Base-by-base conservation (phyloP, 2,888 invertebrate species). In the Rhagonycha fulva region DNA sequence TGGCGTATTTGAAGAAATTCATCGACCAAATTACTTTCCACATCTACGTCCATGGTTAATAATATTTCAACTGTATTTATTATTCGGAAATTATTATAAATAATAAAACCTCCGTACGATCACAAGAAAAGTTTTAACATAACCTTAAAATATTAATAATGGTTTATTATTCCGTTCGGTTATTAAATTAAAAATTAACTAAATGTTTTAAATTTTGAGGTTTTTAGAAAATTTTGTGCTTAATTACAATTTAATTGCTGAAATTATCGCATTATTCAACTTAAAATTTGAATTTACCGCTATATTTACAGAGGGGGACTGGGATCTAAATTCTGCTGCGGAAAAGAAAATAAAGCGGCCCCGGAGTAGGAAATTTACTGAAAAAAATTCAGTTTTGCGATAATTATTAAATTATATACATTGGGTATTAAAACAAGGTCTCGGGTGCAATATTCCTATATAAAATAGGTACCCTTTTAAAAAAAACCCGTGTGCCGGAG, bases 1-100 rank as follows among this genome's bases (percentile, higher is more conserved):
- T 72, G 78, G 28, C 62, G 71, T 77, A 81, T 47, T 68, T 68
- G 70, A 28, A 71, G 28, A 66, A 81, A 76, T 68, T 78, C 71
- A 47, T 80, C 76, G 19, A 78, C 60, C 63, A 74, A 47, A 23
- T 12, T 26, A 10, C 69, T 71, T 66, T 71, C 70, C 9, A 67
- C 62, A 14, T 76, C 68, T 19, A 71, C 11, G 19, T 74, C 74
- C 76, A 76, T 76, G 68, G 68, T 76, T 71, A 62, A 62, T 67
- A 24, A 71, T n/a, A 68, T 24, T 32, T 14, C 7, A 63, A 63
- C 11, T 23, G 24, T 63, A 14, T 63, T 63, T 24, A 12, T 66
- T 66, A 24, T 66, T 66, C 7, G n/a, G 11, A 24, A 66, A 23
- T 61, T 1, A 61, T 4, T n/a, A 11, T 9, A n/a, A n/a, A 66